Percentiles rank a stretch among this genome's conserved stretches.
Conservation (phyloP, 2,797 vertebrate species). For the Sebastes hubbsi region DNA sequence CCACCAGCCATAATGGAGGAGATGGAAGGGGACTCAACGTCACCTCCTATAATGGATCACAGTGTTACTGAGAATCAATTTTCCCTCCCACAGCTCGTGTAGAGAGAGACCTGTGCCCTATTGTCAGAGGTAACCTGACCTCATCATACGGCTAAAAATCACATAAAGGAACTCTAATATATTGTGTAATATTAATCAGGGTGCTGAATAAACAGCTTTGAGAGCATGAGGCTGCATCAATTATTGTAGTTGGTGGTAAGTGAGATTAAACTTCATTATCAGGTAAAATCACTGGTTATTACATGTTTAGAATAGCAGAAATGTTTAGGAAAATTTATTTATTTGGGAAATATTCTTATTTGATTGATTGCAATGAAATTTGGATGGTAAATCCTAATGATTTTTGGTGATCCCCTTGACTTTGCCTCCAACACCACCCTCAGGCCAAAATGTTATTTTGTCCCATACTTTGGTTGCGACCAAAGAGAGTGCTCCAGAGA, state of each 20-base stretch:
- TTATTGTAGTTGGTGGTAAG: neutral
- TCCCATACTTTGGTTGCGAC: neutral
- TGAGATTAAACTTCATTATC: neutral
- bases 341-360: neutral
- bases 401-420: neutral
- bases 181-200: neutral
- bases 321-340: neutral
- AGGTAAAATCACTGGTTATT: neutral
- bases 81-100: slow-evolving; percentile 8
- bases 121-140: slow-evolving; percentile 7
- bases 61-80: slow-evolving; percentile 36
- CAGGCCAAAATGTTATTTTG: neutral
- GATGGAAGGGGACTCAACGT: slow-evolving; percentile 26
- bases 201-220: neutral
- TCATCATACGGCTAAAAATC: slow-evolving; percentile 2
- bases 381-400: neutral
- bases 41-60: slow-evolving; percentile 32
- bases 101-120: neutral
- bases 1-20: slow-evolving; percentile 52
- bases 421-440: neutral
- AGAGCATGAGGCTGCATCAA: neutral
- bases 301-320: neutral
- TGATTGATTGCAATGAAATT: neutral
- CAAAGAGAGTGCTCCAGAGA: neutral
- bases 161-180: neutral